phyloP scores from a whole-genome alignment of 1,140 invertebrate species.

The Araneus ventricosus region DNA sequence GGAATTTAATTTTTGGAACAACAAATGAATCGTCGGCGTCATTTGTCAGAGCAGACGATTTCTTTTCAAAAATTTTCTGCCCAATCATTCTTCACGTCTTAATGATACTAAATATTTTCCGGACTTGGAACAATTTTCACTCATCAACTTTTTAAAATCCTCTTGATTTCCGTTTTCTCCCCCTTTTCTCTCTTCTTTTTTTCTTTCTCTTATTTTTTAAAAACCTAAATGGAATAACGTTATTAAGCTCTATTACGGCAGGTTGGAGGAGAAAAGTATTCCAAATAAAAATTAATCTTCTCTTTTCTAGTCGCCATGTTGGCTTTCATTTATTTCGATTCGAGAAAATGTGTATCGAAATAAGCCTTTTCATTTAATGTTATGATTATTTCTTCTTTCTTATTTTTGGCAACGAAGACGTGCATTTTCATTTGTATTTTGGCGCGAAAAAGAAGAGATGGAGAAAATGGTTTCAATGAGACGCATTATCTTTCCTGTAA shows the following conservation, averaged over 20 bases:
- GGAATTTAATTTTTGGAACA: constrained; percentile 34
- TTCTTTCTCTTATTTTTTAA: neutral
- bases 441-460: neutral
- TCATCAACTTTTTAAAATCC: constrained; percentile 12
- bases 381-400: neutral
- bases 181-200: neutral
- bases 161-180: neutral
- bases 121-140: constrained; percentile 5
- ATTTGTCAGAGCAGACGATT: neutral
- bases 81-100: constrained; percentile 21
- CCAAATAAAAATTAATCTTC: constrained; percentile 21
- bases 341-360: constrained; percentile 1
- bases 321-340: constrained; percentile 13
- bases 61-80: neutral
- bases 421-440: neutral
- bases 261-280: neutral
- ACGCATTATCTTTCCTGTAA: neutral
- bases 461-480: neutral
- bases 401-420: neutral
- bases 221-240: constrained; percentile 11
- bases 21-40: constrained; percentile 2
- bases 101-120: constrained; percentile 41
- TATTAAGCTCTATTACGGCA: constrained; percentile 16
- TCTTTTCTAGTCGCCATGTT: neutral
- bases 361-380: neutral